Evolutionary conservation across 2,888 invertebrate genomes (phyloP), one percentile per base, ranked within the genome.

Genomic region (Sarcophaga carnaria): DNA sequence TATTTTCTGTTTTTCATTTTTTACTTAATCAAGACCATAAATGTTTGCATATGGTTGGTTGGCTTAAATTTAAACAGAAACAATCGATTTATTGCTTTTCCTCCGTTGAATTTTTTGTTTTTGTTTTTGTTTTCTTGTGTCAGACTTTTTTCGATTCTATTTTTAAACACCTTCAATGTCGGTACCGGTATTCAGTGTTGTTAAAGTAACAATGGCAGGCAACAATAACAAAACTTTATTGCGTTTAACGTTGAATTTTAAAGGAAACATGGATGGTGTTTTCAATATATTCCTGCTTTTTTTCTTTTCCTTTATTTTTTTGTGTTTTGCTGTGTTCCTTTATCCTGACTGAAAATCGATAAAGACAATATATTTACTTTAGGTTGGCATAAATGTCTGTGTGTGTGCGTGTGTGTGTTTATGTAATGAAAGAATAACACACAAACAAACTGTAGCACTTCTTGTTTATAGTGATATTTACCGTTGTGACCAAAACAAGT

Each of bases 331-430:
- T 77, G 49, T 64, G 72, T 70, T 37, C 67, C 62, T 67, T 69
- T n/a, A 54, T n/a, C 54, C 63, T 69, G 80, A 81, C 72, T 54
- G 63, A 85, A 81, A 85, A 85, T 85, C 85, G 72, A 85, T 85
- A 81, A 85, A 80, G 59, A 78, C 72, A 81, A 85, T 81, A 81
- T 78, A 85, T 85, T 77, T 77, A 78, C 27, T 81, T 85, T 74
- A 49, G 76, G 59, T 76, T 76, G 71, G 59, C 66, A 77, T 66
- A 80, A 80, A 54, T 22, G 22, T 72, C 37, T 17, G 70, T 64
- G 59, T 77, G 74, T 71, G 67, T 83, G 10, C 10, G 62, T 67
- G 70, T 66, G 59, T 77, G 69, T 77, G 77, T 83, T 64, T 45
- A 49, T 25, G 45, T 66, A 25, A 69, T 59, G n/a, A 67, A 64